A percentile compares a stretch with the other conserved stretches of the same genome.
These are phyloP conservation scores for Glaucidium brasilianum DNA, from an alignment of 2,113 vertebrate genomes.

Conservation along the genomic window DNA sequence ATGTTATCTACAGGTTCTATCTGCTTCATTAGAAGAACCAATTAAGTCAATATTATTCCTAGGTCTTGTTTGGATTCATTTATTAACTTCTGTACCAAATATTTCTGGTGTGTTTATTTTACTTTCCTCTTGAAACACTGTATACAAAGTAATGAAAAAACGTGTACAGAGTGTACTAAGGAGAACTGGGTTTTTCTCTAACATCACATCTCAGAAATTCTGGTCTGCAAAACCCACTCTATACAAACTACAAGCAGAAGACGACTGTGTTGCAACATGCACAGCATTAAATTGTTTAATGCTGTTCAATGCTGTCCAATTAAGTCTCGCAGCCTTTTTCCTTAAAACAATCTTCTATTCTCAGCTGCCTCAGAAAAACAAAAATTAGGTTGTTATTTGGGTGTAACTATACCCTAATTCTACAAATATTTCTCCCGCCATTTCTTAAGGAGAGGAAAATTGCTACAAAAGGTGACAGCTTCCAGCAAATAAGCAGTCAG, in stretches of 20 bases:
- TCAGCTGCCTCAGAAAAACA: background rate
- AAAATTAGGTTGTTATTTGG: background rate
- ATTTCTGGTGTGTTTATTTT: background rate
- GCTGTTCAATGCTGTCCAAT: background rate
- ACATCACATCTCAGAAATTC: constrained; percentile 3
- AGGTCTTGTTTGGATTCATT: background rate
- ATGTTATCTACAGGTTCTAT: background rate
- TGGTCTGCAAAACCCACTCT: background rate
- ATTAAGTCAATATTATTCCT: background rate
- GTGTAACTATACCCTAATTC: background rate
- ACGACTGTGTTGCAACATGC: background rate
- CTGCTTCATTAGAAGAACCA: background rate
- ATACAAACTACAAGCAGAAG: background rate
- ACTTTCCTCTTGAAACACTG: constrained; percentile 2
- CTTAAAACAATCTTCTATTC: background rate
- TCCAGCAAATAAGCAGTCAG: background rate
- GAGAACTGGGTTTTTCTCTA: background rate
- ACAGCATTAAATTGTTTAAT: background rate
- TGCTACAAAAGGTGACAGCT: background rate
- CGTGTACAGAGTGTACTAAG: background rate
- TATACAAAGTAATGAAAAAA: constrained; percentile 7
- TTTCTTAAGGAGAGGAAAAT: background rate
- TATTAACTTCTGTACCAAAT: background rate
- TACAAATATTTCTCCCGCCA: background rate
- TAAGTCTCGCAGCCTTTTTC: background rate